Evolutionary conservation across 2,797 vertebrate genomes (phyloP).

Genomic region (Tauraco hartlaubi): DNA sequence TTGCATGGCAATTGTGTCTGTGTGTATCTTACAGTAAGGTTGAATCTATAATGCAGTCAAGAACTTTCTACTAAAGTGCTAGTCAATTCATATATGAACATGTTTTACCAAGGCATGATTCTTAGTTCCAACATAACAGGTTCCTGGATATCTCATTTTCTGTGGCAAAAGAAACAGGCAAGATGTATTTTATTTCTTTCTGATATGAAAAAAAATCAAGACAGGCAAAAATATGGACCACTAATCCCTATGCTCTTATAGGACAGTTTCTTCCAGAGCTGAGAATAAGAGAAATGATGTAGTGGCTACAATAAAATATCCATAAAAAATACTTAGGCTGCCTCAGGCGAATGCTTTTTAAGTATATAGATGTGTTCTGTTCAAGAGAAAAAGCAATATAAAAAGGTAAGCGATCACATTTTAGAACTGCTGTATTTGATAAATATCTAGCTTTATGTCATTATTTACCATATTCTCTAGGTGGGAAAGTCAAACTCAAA

Average conservation of each 20-base stretch:
- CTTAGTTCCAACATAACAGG: neutral
- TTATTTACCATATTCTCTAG: neutral
- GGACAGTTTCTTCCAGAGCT: neutral
- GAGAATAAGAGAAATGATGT: neutral
- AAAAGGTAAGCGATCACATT: neutral
- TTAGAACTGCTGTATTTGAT: neutral
- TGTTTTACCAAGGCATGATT: neutral
- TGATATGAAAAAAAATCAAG: neutral
- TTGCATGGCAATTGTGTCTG: neutral
- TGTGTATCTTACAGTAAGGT: neutral
- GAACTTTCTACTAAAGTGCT: neutral
- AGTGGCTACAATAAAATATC: neutral
- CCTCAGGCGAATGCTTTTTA: neutral
- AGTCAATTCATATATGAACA: neutral
- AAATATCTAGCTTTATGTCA: neutral
- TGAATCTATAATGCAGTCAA: neutral
- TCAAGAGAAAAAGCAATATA: neutral
- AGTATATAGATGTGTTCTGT: slow-evolving; percentile 6
- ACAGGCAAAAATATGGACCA: neutral
- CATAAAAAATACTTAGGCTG: neutral
- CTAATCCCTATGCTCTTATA: neutral
- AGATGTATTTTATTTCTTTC: neutral
- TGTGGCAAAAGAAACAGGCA: neutral
- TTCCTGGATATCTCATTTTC: neutral
- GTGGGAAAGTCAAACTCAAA: slow-evolving; percentile 13